Conservation (phyloP, 2,113 vertebrate genomes). For the Pleuronectes platessa region DNA sequence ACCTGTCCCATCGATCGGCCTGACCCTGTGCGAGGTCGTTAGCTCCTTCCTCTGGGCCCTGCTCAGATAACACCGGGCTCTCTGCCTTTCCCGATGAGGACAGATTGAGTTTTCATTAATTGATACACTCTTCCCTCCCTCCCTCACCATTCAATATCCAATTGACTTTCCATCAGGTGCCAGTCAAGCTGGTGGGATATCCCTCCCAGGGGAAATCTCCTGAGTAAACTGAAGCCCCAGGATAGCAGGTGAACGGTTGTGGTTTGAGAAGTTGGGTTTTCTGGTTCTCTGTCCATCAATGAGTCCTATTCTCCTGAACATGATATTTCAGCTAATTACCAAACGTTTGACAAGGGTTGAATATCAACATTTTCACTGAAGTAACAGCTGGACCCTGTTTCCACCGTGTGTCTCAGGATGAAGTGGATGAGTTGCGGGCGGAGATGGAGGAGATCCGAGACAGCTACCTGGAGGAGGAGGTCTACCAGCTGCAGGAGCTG, state of each 20-base stretch:
- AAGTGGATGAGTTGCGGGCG: constrained; percentile 95
- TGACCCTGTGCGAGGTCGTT: constrained; percentile 43
- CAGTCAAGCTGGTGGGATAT: constrained; percentile 13
- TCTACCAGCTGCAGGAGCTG: constrained; percentile 98
- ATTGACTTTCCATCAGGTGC: constrained; percentile 48
- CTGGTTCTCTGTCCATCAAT: too few relatives aligned
- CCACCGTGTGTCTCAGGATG: constrained; percentile 84
- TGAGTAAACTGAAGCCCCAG: constrained; percentile 23
- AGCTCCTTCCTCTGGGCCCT: constrained; percentile 33
- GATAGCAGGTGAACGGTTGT: too few relatives aligned
- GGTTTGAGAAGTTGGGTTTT: too few relatives aligned
- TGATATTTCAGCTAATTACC: too few relatives aligned
- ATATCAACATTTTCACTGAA: too few relatives aligned
- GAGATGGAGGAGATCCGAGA: constrained; percentile 99
- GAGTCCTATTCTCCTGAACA: too few relatives aligned
- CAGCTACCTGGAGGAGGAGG: constrained; percentile 98
- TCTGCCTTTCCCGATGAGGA: constrained; percentile 48
- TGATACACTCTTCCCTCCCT: constrained; percentile 12
- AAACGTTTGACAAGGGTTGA: too few relatives aligned
- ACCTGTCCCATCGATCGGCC: constrained; percentile 52
- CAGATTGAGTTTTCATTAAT: constrained; percentile 62
- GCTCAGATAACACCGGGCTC: constrained; percentile 44
- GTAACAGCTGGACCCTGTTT: background rate
- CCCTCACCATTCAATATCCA: background rate
- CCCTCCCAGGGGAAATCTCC: constrained; percentile 46